These are phyloP conservation scores for Arrhopalites spinosus DNA, from an alignment of 2,888 invertebrate species.

Conservation along the genomic window DNA sequence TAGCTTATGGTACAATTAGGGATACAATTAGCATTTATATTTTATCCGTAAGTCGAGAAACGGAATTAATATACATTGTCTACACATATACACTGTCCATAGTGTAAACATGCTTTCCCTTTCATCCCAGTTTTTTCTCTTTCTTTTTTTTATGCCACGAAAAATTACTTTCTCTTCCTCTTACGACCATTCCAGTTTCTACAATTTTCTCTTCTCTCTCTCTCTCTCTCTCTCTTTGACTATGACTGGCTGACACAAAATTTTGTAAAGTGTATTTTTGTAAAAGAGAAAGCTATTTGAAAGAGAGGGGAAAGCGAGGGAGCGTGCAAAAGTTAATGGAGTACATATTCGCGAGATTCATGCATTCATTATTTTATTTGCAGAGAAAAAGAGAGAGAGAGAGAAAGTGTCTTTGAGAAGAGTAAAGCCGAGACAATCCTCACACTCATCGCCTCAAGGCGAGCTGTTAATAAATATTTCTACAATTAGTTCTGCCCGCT, in stretches of 20 bases:
- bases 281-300: no score
- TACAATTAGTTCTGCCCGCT: constrained; percentile 40
- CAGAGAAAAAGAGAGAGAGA: not conserved
- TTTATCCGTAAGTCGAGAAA: not conserved
- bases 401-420: no score
- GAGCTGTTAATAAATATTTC: constrained; percentile 40
- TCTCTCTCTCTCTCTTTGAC: not conserved
- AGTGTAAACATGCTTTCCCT: no score
- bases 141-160: no score
- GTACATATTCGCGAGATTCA: not conserved
- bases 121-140: no score
- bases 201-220: no score
- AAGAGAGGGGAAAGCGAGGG: not conserved
- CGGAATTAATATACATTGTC: no score
- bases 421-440: constrained; percentile 30
- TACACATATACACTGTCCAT: no score
- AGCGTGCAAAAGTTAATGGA: not conserved
- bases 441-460: constrained; percentile 31
- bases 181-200: no score
- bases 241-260: no score
- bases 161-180: no score
- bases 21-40: constrained; percentile 15
- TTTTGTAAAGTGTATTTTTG: no score
- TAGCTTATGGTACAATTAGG: not conserved
- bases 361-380: constrained; percentile 36